Evolutionary conservation across 2,797 vertebrate genomes (phyloP).

Genomic region (Malacoraja senta): DNA sequence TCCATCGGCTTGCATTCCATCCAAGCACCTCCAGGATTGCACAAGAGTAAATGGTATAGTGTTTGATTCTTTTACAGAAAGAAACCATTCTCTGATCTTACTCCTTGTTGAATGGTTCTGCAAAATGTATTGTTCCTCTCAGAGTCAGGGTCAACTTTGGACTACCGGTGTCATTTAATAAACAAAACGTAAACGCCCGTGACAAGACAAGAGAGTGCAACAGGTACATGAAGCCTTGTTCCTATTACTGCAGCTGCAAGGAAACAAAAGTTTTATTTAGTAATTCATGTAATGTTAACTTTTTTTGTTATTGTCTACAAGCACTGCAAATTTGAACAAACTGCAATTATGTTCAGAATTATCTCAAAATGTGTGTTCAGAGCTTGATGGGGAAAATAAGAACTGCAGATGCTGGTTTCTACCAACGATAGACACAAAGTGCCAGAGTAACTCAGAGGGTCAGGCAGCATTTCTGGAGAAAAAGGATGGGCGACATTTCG

Average conservation of each 20-base stretch:
- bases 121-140: conserved; percentile 25
- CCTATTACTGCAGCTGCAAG: conserved; percentile 79
- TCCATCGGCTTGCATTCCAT: conserved; percentile 1
- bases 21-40: conserved; percentile 4
- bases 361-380: neutral
- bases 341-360: neutral
- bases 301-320: neutral
- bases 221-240: conserved; percentile 76
- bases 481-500: too few relatives aligned
- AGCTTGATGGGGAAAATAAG: too few relatives aligned
- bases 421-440: too few relatives aligned
- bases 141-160: neutral
- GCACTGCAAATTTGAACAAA: neutral
- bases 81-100: conserved; percentile 33
- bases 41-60: neutral
- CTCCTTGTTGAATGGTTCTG: conserved; percentile 11
- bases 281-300: neutral
- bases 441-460: too few relatives aligned
- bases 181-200: conserved; percentile 84
- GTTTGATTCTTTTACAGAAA: conserved; percentile 26
- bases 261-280: conserved; percentile 26
- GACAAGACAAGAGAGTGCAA: conserved; percentile 72
- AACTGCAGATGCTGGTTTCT: too few relatives aligned
- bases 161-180: conserved; percentile 68
- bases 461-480: too few relatives aligned